Percentiles rank a stretch among this genome's conserved stretches.
phyloP scores from a whole-genome alignment of 2,797 vertebrate genomes.

The Trematocara caparti region DNA sequence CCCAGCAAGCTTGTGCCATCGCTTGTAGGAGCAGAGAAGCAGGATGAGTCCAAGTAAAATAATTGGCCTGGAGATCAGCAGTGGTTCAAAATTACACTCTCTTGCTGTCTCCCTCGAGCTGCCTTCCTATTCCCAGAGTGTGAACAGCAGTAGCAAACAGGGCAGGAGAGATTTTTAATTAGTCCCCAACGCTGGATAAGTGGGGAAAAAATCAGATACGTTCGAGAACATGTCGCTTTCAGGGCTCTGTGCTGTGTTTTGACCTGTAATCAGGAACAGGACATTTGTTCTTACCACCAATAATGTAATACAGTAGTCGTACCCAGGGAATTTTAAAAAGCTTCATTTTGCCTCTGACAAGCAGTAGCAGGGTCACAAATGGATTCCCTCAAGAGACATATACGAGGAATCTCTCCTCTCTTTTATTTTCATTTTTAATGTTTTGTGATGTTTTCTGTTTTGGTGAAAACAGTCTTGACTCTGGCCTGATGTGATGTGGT shows the following conservation, averaged over 20 bases:
- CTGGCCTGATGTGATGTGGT: constrained; percentile 61
- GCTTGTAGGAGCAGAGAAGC: constrained; percentile 29
- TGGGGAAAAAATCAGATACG: constrained; percentile 2
- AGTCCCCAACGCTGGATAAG: constrained; percentile 30
- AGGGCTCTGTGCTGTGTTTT: constrained; percentile 3
- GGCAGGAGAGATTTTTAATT: constrained; percentile 45
- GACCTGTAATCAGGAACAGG: constrained; percentile 12
- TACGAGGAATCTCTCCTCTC: not conserved
- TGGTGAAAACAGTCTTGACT: constrained; percentile 59
- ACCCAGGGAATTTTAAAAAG: constrained; percentile 13
- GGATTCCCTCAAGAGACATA: not conserved
- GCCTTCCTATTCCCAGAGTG: constrained; percentile 29
- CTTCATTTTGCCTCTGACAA: constrained; percentile 15
- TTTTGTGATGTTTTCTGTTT: constrained; percentile 66
- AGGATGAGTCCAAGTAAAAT: constrained; percentile 60
- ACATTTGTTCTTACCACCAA: constrained; percentile 16
- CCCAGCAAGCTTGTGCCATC: constrained; percentile 31
- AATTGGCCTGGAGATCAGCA: constrained; percentile 65
- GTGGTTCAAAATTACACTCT: constrained; percentile 47
- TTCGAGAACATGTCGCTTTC: not conserved
- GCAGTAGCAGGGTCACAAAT: constrained; percentile 38
- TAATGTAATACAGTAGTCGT: constrained; percentile 19
- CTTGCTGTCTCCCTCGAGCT: not conserved
- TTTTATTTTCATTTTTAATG: constrained; percentile 26
- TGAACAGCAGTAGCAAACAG: constrained; percentile 20